These are phyloP conservation scores for Metaphire vulgaris DNA, from an alignment of 1,140 invertebrate genomes.

Conservation along the genomic window DNA sequence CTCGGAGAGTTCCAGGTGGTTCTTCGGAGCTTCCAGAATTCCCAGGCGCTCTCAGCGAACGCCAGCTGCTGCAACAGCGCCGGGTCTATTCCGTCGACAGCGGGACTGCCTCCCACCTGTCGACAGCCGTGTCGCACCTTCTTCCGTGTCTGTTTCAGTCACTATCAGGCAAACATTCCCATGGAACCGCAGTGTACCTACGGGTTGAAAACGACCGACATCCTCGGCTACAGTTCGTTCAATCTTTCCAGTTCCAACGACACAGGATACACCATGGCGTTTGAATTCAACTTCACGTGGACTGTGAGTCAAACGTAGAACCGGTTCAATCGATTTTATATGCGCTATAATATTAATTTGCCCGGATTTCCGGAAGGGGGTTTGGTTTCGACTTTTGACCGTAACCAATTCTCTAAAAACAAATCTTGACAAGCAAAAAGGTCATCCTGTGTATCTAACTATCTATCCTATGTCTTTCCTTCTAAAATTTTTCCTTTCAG, in stretches of 20 bases:
- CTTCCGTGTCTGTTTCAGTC: conserved; percentile 87
- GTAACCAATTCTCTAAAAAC: no score
- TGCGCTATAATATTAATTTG: no score
- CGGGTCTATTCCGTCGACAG: not conserved
- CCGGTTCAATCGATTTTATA: no score
- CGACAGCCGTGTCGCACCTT: conserved; percentile 69
- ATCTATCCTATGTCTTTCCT: no score
- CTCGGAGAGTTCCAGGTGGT: conserved; percentile 75
- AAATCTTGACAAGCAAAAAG: no score
- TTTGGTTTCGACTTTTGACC: no score
- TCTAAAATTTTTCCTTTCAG: no score
- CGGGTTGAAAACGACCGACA: conserved; percentile 78
- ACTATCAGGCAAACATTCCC: conserved; percentile 86
- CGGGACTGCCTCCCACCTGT: conserved; percentile 45
- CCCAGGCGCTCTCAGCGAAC: conserved; percentile 72
- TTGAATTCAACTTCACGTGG: not conserved
- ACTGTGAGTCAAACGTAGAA: not conserved
- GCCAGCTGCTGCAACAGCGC: conserved; percentile 73
- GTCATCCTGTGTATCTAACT: no score
- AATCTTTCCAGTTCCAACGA: conserved; percentile 20
- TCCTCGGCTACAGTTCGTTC: conserved; percentile 61
- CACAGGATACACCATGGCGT: not conserved
- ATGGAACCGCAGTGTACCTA: conserved; percentile 78
- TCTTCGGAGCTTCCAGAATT: conserved; percentile 80
- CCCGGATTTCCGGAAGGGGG: no score